A percentile compares a stretch with the other conserved stretches of the same genome.
Evolutionary conservation across 2,113 vertebrate genomes (phyloP).

Genomic region (Psilopogon haemacephalus): DNA sequence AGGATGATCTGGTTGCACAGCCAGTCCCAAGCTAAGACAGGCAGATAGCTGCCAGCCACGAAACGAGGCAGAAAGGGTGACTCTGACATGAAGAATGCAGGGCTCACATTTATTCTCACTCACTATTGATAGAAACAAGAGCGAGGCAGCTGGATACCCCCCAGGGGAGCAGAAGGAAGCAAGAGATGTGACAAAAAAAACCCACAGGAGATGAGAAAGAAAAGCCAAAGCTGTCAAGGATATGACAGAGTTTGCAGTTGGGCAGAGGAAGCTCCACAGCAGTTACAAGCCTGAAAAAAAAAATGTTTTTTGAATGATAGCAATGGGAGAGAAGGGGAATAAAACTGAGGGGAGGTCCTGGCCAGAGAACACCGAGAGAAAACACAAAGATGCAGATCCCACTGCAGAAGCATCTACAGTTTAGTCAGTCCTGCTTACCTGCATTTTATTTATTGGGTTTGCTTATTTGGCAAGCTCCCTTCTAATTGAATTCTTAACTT

Average conservation of each 20-base stretch:
- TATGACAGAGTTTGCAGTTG: background rate
- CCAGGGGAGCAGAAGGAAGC: background rate
- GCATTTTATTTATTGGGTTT: background rate
- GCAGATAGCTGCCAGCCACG: background rate
- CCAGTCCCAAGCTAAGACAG: background rate
- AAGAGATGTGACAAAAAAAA: background rate
- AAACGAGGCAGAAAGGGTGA: background rate
- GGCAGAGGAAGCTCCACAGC: background rate
- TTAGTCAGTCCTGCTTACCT: background rate
- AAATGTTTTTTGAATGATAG: background rate
- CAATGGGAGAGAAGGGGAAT: background rate
- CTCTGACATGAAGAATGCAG: background rate
- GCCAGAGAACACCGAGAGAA: background rate
- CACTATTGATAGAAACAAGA: background rate
- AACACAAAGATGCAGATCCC: background rate
- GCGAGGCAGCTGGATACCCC: background rate
- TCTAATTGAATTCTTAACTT: too few relatives aligned
- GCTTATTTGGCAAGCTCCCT: background rate
- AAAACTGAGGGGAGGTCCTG: background rate
- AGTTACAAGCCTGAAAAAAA: background rate
- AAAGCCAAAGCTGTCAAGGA: background rate
- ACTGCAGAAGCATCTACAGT: background rate
- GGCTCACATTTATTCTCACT: background rate
- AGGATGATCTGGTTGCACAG: accelerated
- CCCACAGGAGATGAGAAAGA: background rate